A percentile compares a stretch with the other conserved stretches of the same genome.
phyloP scores from a whole-genome alignment of 2,797 vertebrate genomes.

The Pangasius mekongensis region DNA sequence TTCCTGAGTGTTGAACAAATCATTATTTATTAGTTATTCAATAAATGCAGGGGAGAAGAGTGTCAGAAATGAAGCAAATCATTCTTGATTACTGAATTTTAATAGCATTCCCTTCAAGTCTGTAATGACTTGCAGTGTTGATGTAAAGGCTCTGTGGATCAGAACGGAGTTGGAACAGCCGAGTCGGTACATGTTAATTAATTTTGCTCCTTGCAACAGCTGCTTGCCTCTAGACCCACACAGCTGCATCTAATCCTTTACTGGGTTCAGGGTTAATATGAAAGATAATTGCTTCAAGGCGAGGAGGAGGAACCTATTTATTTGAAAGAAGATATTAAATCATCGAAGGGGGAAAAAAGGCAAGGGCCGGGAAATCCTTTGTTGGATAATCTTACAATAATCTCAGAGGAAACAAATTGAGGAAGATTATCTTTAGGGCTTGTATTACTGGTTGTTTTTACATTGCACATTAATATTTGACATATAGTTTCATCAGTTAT shows the following conservation, averaged over 20 bases:
- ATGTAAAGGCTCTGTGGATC: constrained; percentile 49
- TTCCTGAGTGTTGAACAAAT: constrained; percentile 20
- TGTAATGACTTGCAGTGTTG: constrained; percentile 50
- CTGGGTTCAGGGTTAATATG: constrained; percentile 58
- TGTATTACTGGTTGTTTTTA: constrained; percentile 18
- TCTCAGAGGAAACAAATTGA: constrained; percentile 38
- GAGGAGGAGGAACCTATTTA: constrained; percentile 54
- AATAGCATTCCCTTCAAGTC: constrained; percentile 41
- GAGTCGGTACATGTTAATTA: constrained; percentile 60
- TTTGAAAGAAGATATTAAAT: constrained; percentile 53
- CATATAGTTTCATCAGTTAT: constrained; percentile 3
- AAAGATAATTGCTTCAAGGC: constrained; percentile 58
- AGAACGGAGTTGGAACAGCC: constrained; percentile 38
- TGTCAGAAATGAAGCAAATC: constrained; percentile 46
- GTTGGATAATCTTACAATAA: constrained; percentile 38
- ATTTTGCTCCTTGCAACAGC: constrained; percentile 56
- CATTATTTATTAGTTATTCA: constrained; percentile 31
- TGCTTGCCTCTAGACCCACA: constrained; percentile 51
- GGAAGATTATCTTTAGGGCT: not conserved
- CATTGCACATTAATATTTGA: constrained; percentile 13
- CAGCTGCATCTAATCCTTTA: constrained; percentile 55
- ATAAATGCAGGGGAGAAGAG: constrained; percentile 27
- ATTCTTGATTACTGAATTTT: constrained; percentile 52
- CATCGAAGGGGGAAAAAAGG: constrained; percentile 35
- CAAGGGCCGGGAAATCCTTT: constrained; percentile 31